Conservation (phyloP, 2,113 vertebrate genomes). For the Carettochelys insculpta region DNA sequence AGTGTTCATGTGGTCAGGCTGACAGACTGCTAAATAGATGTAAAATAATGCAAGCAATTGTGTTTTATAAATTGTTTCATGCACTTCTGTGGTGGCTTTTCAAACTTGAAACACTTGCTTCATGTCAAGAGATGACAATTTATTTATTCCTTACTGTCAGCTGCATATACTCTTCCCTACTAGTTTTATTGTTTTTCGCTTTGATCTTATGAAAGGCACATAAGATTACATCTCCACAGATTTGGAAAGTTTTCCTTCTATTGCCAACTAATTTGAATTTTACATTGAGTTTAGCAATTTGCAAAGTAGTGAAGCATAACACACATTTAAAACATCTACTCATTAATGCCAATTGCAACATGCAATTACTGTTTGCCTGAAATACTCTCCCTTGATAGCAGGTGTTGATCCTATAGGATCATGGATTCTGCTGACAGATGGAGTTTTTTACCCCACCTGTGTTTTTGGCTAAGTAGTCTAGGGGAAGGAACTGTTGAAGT, state of each 20-base stretch:
- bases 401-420: background rate
- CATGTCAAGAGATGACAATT: background rate
- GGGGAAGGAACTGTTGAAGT: background rate
- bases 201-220: slow-evolving; percentile 34
- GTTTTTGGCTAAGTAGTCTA: background rate
- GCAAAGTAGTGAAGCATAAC: background rate
- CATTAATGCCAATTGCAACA: background rate
- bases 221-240: slow-evolving; percentile 38
- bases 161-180: slow-evolving; percentile 1
- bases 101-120: background rate
- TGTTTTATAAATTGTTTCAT: background rate
- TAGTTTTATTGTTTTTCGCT: background rate
- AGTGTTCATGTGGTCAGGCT: background rate
- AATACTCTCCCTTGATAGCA: background rate
- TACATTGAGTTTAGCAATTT: slow-evolving; percentile 1
- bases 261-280: slow-evolving; percentile 23
- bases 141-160: slow-evolving; percentile 25
- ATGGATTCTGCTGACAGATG: background rate
- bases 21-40: background rate
- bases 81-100: background rate
- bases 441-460: background rate
- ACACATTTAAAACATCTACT: slow-evolving; percentile 14
- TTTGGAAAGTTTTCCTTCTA: too few species aligned
- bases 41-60: background rate
- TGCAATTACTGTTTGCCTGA: background rate